Evolutionary conservation across 2,797 vertebrate species (phyloP).

Genomic region (Sphaeramia orbicularis): DNA sequence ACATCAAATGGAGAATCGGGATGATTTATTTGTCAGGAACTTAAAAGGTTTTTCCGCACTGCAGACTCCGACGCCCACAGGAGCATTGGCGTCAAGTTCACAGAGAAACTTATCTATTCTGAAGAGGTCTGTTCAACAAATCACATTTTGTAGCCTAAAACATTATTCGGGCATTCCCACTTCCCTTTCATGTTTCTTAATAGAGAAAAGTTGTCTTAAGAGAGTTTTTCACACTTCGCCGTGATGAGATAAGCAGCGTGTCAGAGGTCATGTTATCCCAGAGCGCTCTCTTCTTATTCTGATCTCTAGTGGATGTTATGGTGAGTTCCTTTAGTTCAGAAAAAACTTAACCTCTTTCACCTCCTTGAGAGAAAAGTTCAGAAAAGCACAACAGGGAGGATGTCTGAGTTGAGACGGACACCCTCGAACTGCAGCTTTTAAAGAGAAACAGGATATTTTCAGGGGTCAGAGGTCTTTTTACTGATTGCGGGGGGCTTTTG

Average conservation of each 20-base stretch:
- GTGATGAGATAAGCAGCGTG: constrained; percentile 50
- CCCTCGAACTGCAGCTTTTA: neutral
- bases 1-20: constrained; percentile 32
- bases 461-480: constrained; percentile 10
- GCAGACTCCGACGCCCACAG: constrained; percentile 30
- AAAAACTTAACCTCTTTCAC: constrained; percentile 31
- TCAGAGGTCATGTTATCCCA: constrained; percentile 56
- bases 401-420: constrained; percentile 22
- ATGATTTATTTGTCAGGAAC: constrained; percentile 22
- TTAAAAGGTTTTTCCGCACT: constrained; percentile 34
- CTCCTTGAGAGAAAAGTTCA: constrained; percentile 32
- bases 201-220: constrained; percentile 31
- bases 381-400: constrained; percentile 16
- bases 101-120: constrained; percentile 36
- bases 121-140: constrained; percentile 34
- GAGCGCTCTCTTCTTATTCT: constrained; percentile 15
- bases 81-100: constrained; percentile 34
- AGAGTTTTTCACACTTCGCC: constrained; percentile 21
- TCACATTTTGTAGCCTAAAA: constrained; percentile 42
- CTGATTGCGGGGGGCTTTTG: neutral
- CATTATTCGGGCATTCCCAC: constrained; percentile 38
- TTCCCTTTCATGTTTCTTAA: constrained; percentile 52
- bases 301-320: constrained; percentile 28
- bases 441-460: constrained; percentile 3
- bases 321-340: constrained; percentile 20